These are phyloP conservation scores for Caenorhabditis macrosperma DNA, from an alignment of 2,888 invertebrate genomes.

Conservation along the genomic window DNA sequence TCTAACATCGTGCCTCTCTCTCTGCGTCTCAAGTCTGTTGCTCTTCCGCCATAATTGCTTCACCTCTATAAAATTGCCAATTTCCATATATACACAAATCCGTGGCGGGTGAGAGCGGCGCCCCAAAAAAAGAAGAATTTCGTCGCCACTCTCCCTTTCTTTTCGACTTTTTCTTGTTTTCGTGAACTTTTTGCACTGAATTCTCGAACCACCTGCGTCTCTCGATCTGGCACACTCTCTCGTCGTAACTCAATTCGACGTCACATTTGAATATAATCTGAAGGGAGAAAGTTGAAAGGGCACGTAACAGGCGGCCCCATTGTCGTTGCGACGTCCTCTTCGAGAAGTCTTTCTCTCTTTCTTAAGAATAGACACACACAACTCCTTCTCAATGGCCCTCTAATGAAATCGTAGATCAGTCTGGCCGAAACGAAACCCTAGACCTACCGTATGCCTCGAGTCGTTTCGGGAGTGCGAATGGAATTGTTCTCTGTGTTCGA, in stretches of 20 bases:
- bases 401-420: conserved; percentile 11
- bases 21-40: conserved; percentile 4
- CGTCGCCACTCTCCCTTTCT: neutral
- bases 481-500: too few species aligned
- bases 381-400: conserved; percentile 1
- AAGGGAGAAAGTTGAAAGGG: conserved; percentile 28
- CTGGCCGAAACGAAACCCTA: neutral
- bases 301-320: conserved; percentile 21
- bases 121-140: conserved; percentile 13
- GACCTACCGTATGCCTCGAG: neutral
- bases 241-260: conserved; percentile 27
- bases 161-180: conserved; percentile 13
- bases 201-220: conserved; percentile 23
- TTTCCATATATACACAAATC: conserved; percentile 44
- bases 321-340: conserved; percentile 28
- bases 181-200: conserved; percentile 6
- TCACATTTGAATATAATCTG: conserved; percentile 41
- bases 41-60: conserved; percentile 35
- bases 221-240: conserved; percentile 9
- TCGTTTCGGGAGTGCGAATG: neutral
- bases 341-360: conserved; percentile 13
- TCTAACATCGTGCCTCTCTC: conserved; percentile 3
- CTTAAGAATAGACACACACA: conserved; percentile 3
- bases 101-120: conserved; percentile 3
- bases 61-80: conserved; percentile 31